These are phyloP conservation scores for Tenebrio molitor DNA, from an alignment of 1,140 invertebrate genomes.

Conservation along the genomic window DNA sequence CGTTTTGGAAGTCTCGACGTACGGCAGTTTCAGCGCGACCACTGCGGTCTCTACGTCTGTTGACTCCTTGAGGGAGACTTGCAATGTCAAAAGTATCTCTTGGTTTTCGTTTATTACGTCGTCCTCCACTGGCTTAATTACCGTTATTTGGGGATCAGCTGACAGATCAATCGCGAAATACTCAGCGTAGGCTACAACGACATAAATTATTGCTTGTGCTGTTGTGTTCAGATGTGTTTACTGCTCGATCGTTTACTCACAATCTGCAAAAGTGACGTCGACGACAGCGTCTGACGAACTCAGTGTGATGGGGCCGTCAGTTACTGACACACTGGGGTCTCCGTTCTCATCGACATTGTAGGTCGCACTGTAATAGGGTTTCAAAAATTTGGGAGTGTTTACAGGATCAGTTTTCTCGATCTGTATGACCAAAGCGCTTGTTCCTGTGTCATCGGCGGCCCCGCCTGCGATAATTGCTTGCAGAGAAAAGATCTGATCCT, in stretches of 20 bases:
- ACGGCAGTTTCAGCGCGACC: not conserved
- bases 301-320: not conserved
- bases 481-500: conserved; percentile 20
- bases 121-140: not conserved
- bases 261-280: not conserved
- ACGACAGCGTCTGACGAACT: not conserved
- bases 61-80: not conserved
- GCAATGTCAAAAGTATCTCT: conserved; percentile 10
- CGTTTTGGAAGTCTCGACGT: not conserved
- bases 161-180: not conserved
- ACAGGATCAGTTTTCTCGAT: too few species aligned
- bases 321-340: not conserved
- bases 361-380: conserved; percentile 42
- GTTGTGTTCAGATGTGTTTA: too few species aligned
- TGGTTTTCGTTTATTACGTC: not conserved
- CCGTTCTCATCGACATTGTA: conserved; percentile 10
- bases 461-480: too few species aligned
- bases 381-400: conserved; percentile 37
- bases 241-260: too few species aligned
- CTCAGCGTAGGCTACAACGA: not conserved
- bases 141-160: conserved; percentile 4
- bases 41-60: not conserved
- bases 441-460: not conserved
- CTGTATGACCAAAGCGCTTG: not conserved
- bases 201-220: not conserved